Percentiles rank a stretch among this genome's conserved stretches.
Evolutionary conservation across 1,140 invertebrate genomes (phyloP).

Genomic region (Drosophila sucinea): DNA sequence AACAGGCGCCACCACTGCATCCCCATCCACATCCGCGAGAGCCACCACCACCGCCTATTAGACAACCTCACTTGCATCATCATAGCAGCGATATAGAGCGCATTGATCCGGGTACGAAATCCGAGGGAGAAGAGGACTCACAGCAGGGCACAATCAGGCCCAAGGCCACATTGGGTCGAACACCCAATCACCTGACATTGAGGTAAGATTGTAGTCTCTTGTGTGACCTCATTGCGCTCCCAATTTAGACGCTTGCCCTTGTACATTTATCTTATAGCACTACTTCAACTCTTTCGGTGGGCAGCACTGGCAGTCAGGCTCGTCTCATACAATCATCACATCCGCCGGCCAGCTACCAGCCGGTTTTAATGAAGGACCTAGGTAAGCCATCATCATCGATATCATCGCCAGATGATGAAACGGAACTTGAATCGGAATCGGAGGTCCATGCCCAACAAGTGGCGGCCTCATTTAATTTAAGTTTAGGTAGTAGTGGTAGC

Average conservation of each 20-base stretch:
- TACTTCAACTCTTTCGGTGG: slow-evolving; percentile 95
- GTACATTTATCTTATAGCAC: slow-evolving; percentile 86
- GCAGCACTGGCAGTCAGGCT: slow-evolving; percentile 96
- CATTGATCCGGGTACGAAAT: slow-evolving; percentile 90
- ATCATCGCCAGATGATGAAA: slow-evolving; percentile 42
- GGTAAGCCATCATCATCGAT: slow-evolving; percentile 86
- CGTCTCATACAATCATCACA: slow-evolving; percentile 96
- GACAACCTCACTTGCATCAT: slow-evolving; percentile 77
- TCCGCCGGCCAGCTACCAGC: slow-evolving; percentile 94
- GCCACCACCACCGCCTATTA: slow-evolving; percentile 66
- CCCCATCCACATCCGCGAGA: slow-evolving; percentile 73
- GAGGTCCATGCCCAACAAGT: slow-evolving; percentile 71
- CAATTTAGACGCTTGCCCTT: slow-evolving; percentile 27
- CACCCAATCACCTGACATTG: slow-evolving; percentile 95
- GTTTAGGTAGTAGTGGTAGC: slow-evolving; percentile 80
- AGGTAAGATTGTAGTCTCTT: slow-evolving; percentile 84
- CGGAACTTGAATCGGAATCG: slow-evolving; percentile 68
- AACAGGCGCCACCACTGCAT: slow-evolving; percentile 35
- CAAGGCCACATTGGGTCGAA: slow-evolving; percentile 92
- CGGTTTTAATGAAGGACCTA: slow-evolving; percentile 92
- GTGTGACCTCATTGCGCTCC: slow-evolving; percentile 28
- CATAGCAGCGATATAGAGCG: slow-evolving; percentile 83
- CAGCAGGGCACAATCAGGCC: slow-evolving; percentile 86
- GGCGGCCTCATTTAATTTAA: slow-evolving; percentile 81
- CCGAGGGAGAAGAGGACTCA: slow-evolving; percentile 94